Evolutionary conservation across 2,888 invertebrate species (phyloP).

Genomic region (Lithophane leautieri): DNA sequence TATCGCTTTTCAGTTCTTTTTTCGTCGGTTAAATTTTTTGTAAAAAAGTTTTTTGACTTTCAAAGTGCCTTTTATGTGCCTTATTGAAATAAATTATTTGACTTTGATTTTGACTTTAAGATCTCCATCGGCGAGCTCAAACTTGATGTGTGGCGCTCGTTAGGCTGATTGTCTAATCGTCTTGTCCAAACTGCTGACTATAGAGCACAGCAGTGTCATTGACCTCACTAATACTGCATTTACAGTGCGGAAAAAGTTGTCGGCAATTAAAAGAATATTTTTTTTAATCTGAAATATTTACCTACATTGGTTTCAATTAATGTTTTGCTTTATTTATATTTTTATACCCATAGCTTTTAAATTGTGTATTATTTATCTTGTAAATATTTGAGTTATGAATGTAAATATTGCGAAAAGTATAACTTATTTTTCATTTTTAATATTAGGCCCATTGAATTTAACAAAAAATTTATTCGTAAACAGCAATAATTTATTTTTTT

Average conservation of each 20-base stretch:
- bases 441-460: constrained; percentile 13
- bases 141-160: constrained; percentile 52
- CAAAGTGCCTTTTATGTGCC: too few relatives aligned
- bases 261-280: constrained; percentile 9
- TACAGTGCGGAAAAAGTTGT: constrained; percentile 14
- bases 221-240: constrained; percentile 41
- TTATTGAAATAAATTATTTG: too few relatives aligned
- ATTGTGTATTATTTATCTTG: background rate
- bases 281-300: background rate
- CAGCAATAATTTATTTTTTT: constrained; percentile 40
- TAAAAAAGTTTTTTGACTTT: too few relatives aligned
- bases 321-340: background rate
- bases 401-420: constrained; percentile 5
- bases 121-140: constrained; percentile 27
- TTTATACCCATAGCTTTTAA: background rate
- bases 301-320: background rate
- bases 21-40: too few relatives aligned
- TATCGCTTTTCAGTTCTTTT: too few relatives aligned
- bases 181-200: constrained; percentile 29
- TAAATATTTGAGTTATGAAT: background rate
- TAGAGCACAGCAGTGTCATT: constrained; percentile 34
- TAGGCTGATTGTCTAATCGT: constrained; percentile 60
- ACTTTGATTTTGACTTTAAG: too few relatives aligned
- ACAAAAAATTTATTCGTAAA: constrained; percentile 13
- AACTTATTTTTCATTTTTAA: background rate